A percentile compares a stretch with the other conserved stretches of the same genome.
Conservation (phyloP, 2,113 vertebrate species). For the Lepus timidus region DNA sequence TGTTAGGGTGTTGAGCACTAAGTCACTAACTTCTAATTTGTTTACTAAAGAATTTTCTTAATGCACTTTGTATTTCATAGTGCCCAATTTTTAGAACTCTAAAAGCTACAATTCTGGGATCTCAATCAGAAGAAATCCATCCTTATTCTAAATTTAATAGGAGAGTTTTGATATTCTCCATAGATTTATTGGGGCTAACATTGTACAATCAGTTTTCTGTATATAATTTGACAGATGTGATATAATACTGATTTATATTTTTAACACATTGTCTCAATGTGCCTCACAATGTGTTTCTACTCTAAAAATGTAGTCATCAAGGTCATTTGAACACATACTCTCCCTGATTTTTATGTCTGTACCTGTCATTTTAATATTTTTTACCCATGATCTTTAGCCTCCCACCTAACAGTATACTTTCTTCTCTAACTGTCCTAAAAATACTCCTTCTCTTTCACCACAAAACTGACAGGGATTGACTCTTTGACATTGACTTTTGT, state of each 20-base stretch:
- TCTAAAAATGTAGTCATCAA: not conserved
- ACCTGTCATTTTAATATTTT: not conserved
- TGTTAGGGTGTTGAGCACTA: not conserved
- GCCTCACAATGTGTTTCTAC: not conserved
- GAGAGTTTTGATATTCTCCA: not conserved
- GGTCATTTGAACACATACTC: not conserved
- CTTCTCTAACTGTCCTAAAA: not conserved
- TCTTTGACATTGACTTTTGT: not conserved
- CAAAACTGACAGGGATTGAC: not conserved
- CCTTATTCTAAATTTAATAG: not conserved
- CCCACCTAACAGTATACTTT: not conserved
- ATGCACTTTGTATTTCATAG: not conserved
- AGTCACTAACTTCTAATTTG: not conserved
- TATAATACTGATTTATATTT: conserved; percentile 10
- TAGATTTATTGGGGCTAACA: not conserved
- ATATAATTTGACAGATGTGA: not conserved
- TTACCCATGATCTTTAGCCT: not conserved
- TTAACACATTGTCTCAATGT: not conserved
- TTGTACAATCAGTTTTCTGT: not conserved
- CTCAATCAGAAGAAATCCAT: not conserved
- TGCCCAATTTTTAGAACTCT: conserved; percentile 1
- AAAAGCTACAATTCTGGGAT: not conserved
- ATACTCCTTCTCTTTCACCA: not conserved
- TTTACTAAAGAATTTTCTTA: conserved; percentile 17
- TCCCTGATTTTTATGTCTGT: not conserved